A percentile compares a stretch with the other conserved stretches of the same genome.
phyloP scores from a whole-genome alignment of 2,113 vertebrate genomes.

The Porphyrio hochstetteri region DNA sequence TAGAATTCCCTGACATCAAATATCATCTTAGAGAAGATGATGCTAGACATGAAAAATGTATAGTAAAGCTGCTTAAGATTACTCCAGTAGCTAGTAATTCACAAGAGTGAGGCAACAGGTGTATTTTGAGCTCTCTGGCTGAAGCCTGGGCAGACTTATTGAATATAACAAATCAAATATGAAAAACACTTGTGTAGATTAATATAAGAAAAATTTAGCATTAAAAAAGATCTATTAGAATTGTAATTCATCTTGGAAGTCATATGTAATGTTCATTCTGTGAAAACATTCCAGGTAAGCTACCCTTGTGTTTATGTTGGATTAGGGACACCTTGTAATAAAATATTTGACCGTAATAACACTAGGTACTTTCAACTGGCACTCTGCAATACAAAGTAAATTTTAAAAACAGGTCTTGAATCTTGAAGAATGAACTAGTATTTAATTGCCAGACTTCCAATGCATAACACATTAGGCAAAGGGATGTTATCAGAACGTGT shows the following conservation, averaged over 20 bases:
- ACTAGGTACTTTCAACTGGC: not conserved
- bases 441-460: not conserved
- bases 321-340: not conserved
- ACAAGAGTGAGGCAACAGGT: not conserved
- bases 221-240: not conserved
- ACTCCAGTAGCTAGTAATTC: not conserved
- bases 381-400: not conserved
- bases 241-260: not conserved
- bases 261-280: not conserved
- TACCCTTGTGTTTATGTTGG: not conserved
- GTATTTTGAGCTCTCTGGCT: not conserved
- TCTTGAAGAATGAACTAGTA: not conserved
- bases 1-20: not conserved
- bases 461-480: not conserved
- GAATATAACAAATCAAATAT: not conserved
- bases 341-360: not conserved
- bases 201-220: not conserved
- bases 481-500: not conserved
- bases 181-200: not conserved
- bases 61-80: not conserved
- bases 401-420: not conserved
- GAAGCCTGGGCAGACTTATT: not conserved
- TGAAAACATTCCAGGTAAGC: not conserved
- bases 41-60: not conserved
- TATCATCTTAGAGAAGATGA: not conserved